Base-by-base conservation (phyloP, 2,888 invertebrate species). In the Chironomus tentans region DNA sequence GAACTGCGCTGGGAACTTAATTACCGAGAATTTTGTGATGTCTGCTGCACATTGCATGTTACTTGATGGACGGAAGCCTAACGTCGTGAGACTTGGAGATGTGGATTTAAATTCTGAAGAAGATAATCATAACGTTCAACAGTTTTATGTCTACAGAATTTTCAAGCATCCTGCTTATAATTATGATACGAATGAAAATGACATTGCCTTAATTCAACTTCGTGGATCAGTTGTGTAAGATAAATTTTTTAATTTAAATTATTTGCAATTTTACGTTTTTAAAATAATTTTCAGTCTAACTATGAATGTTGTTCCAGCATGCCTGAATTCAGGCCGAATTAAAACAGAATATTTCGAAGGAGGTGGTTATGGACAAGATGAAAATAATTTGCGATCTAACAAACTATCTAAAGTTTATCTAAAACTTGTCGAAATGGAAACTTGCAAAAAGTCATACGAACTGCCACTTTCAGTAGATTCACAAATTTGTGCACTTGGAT, bases 1-100 rank as follows among this genome's bases (percentile, higher is more conserved):
- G 78, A 82, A 82, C 77, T 84, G 83, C 70, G 84, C 83, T 7
- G 84, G 83, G 15, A 82, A 82, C 77, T 78, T 84, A 70, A 82
- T 84, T 69, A 83, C 83, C 76, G 80, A 82, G 47, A 79, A 78
- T 24, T 83, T 80, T 77, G 80, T 83, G 0, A 38, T 83, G 10
- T 82, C 83, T 4, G 82, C 83, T 46, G 83, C 83, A 3, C 83
- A 84, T 78, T 84, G 83, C 77, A 80, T 82, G 0, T 72, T 78
- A 28, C 76, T 80, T 18, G 79, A 80, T 0, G 82, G 81, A 82
- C 82, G 77, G 77, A 77, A 21, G 46, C 47, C 22, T 22, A 76
- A 65, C 71, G 48, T 75, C n/a, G 24, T 61, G 28, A 38, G 22
- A 76, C 18, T 78, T 76, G 76, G 68, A 50, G 28, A 79, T 76